Evolutionary conservation across 2,113 vertebrate genomes (phyloP).

Genomic region (Grus americana): DNA sequence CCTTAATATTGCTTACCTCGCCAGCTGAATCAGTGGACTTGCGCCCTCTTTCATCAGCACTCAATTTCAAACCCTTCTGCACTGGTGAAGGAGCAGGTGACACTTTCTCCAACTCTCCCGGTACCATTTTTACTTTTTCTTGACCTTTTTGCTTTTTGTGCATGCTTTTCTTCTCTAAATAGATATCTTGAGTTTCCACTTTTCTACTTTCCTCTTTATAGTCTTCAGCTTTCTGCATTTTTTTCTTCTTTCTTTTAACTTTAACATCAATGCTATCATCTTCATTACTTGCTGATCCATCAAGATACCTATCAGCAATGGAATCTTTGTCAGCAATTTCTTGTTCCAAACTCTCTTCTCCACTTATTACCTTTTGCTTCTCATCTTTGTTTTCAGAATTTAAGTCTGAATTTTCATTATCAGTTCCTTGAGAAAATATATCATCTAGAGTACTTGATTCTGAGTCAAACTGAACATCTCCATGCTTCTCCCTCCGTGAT

Average conservation of each 20-base stretch:
- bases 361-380: not conserved
- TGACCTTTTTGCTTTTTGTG: constrained; percentile 74
- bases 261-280: constrained; percentile 64
- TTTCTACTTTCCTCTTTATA: constrained; percentile 67
- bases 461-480: constrained; percentile 38
- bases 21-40: constrained; percentile 75
- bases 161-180: constrained; percentile 76
- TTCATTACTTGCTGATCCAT: constrained; percentile 62
- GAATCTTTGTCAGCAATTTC: constrained; percentile 14
- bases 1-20: constrained; percentile 59
- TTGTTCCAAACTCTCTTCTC: constrained; percentile 27
- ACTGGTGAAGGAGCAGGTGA: not conserved
- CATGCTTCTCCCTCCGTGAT: constrained; percentile 60
- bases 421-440: constrained; percentile 10
- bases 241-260: constrained; percentile 81
- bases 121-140: constrained; percentile 63
- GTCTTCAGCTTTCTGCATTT: constrained; percentile 74
- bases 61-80: constrained; percentile 60
- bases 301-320: constrained; percentile 23
- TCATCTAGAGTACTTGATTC: constrained; percentile 22
- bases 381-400: constrained; percentile 57
- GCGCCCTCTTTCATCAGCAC: constrained; percentile 61
- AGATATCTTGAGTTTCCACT: constrained; percentile 73
- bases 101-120: constrained; percentile 69
- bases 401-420: constrained; percentile 40